Evolutionary conservation across 2,888 invertebrate species (phyloP), one percentile per base, ranked within the genome.

Genomic region (Prionchulus punctatus): DNA sequence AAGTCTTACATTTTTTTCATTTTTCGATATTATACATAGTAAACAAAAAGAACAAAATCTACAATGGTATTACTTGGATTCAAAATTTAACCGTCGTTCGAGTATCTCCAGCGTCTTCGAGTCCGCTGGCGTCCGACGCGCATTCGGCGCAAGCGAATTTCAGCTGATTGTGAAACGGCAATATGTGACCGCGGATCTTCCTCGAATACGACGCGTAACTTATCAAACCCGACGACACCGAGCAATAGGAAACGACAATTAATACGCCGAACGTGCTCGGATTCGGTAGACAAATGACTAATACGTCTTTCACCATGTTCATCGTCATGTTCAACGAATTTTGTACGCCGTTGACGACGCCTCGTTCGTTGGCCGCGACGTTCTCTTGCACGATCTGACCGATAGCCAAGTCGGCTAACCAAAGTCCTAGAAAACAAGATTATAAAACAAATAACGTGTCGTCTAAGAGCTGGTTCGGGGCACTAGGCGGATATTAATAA

Each of bases 311-410:
- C 28, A 76, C 52, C 62, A 77, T 70, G 60, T 76, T 75, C 70
- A 77, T 70, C n/a, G 72, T 60, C 65, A 71, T 72, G 65, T 77
- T 77, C n/a, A 78, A 63, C 1, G 76, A 74, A 53, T 66, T 70
- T 62, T 78, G 78, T 1, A 78, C 76, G 1, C 77, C 77, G 58
- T 72, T 72, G n/a, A 78, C 71, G 4, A 72, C 69, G 2, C 77
- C 77, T 26, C 77, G 66, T 60, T 76, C 71, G 2, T 63, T 59
- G 58, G 77, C 76, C 2, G 60, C 63, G 1, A 77, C 74, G 18
- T 65, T 65, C 64, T 77, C 76, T 64, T 77, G 73, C 57, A 77
- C 69, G 26, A 76, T 66, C 65, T 78, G 78, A 21, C 73, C 76
- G 23, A 78, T 73, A 1, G 75, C 70, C 56, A 78, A 63, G 63